Conservation (phyloP, 2,888 invertebrate genomes). For the Phlogophora meticulosa region DNA sequence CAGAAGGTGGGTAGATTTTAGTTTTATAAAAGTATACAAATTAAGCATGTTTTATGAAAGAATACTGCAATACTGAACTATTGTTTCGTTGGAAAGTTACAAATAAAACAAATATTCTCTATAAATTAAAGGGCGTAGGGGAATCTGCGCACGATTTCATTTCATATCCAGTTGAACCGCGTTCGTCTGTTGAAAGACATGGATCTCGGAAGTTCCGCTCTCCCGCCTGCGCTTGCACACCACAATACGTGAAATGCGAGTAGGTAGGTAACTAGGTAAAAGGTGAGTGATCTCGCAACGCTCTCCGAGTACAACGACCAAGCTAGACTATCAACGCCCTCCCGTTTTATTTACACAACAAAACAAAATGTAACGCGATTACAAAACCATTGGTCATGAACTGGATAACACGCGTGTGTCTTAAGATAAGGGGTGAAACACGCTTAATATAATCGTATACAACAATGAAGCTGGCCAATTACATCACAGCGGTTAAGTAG, state of each 20-base stretch:
- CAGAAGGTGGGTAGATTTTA: too few relatives aligned
- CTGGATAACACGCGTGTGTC: conserved; percentile 30
- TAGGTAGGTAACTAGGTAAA: conserved; percentile 78
- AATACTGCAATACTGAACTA: too few relatives aligned
- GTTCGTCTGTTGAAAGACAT: conserved; percentile 43
- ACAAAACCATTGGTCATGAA: conserved; percentile 17
- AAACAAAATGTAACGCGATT: conserved; percentile 37
- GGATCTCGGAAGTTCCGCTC: conserved; percentile 67
- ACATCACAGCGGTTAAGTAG: conserved; percentile 74
- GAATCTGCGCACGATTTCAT: conserved; percentile 29
- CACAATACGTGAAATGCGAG: conserved; percentile 71
- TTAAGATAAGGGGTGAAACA: conserved; percentile 31
- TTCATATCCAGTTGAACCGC: conserved; percentile 26
- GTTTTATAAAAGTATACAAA: too few relatives aligned
- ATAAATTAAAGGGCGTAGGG: conserved; percentile 31
- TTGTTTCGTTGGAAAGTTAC: neutral
- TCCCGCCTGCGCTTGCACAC: conserved; percentile 48
- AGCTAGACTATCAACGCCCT: conserved; percentile 49
- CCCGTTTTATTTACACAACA: conserved; percentile 50
- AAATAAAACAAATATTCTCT: conserved; percentile 7
- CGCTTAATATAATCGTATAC: conserved; percentile 47
- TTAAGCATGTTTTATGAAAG: too few relatives aligned
- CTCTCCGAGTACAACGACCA: conserved; percentile 38
- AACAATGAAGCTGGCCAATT: conserved; percentile 61
- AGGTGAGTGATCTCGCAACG: conserved; percentile 76